Base-by-base conservation (phyloP, 2,888 invertebrate species). In the Pinctada fucata region DNA sequence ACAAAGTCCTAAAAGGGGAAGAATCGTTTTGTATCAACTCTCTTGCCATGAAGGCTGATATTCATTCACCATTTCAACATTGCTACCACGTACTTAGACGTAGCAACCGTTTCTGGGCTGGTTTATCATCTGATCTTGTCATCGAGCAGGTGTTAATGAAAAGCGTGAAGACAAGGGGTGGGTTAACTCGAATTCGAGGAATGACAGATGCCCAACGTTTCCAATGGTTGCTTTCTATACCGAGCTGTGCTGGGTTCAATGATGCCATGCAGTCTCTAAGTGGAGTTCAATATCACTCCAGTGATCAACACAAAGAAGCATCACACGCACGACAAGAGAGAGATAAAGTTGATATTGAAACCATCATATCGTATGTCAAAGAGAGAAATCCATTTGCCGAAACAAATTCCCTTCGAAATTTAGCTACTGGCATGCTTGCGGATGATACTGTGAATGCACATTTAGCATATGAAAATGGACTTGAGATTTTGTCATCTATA, bases 61-160 rank as follows among this genome's bases (percentile, higher is more conserved):
- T 81, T 1, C 75, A 79, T 50, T 13, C 66, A 2, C 58, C 49
- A 8, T 81, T 83, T 63, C 5, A 16, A 8, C 3, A 58, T 6
- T 79, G 81, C 31, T 69, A 73, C 50, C 81, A 81, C 71, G 79
- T 82, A 65, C 51, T 82, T 0, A 50, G 79, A 45, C 67, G 85
- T 45, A 80, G 64, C 58, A 73, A 82, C 70, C 66, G 79, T 8
- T 84, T 74, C 70, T 80, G 78, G 79, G 75, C 70, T 31, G 81
- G 83, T 2, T 58, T 79, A 16, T 79, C 78, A 50, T 76, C 77
- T 10, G 83, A 85, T 66, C 65, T 83, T 3, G 67, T 79, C 0
- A 84, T 85, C 48, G 84, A 85, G n/a, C 85, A 85, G 58, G 71
- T 78, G 4, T 72, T 86, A 6, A 85, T 86, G 83, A 73, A 84